Percentiles rank a stretch among this genome's conserved stretches.
Evolutionary conservation across 1,140 invertebrate genomes (phyloP).

Genomic region (Leguminivora glycinivorella): DNA sequence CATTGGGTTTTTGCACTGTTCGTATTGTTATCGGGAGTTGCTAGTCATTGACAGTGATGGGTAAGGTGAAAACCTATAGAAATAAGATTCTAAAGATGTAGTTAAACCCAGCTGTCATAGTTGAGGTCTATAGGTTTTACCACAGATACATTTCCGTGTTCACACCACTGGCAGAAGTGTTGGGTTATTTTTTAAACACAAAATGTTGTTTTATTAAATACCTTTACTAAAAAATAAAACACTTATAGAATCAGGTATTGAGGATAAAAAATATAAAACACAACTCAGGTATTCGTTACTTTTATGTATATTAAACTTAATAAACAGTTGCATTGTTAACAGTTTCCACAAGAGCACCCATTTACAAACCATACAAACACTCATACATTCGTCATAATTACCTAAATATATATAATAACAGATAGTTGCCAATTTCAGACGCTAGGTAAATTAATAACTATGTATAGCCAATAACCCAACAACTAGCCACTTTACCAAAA

Average conservation of each 20-base stretch:
- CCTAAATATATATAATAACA: not conserved
- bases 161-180: too few relatives aligned
- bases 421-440: not conserved
- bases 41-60: not conserved
- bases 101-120: too few relatives aligned
- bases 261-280: not conserved
- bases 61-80: not conserved
- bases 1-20: not conserved
- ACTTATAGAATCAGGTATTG: too few relatives aligned
- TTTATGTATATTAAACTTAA: not conserved
- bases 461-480: too few relatives aligned
- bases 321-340: conserved; percentile 6
- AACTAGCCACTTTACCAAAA: too few relatives aligned
- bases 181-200: too few relatives aligned
- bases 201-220: too few relatives aligned
- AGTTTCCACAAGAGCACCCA: not conserved
- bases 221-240: too few relatives aligned
- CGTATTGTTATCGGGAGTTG: not conserved
- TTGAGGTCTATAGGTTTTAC: too few relatives aligned
- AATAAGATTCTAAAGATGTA: not conserved
- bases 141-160: too few relatives aligned
- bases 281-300: not conserved
- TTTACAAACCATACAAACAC: not conserved
- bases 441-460: not conserved
- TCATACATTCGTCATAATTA: not conserved